Base-by-base conservation (phyloP, 2,888 invertebrate species). In the Cactoblastis cactorum region DNA sequence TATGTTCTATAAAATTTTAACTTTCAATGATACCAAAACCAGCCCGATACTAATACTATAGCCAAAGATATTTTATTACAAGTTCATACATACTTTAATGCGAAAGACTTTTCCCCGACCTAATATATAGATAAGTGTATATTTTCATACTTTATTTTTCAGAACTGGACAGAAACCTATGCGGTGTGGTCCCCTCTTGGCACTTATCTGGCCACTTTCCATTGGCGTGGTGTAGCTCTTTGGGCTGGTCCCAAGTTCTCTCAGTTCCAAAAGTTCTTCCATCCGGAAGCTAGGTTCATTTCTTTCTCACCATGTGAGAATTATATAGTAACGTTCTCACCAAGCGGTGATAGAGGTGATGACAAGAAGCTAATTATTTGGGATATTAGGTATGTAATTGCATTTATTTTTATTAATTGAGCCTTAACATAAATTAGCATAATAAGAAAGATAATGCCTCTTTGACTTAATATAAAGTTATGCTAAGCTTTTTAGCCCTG, bases 301-400 rank as follows among this genome's bases (percentile, higher is more conserved):
- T 98, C 98, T 67, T 99, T 98, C 83, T 99, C 99, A 8, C 99
- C 99, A 0, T 96, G 97, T 81, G 99, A 99, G 90, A 97, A 97
- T 69, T 99, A 98, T 79, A 83, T 99, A 57, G 97, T 99, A 1
- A 97, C 98, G 0, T 98, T 98, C 78, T 96, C 98, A 32, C 96
- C 97, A 0, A 93, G 94, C 52, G 92, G 93, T 12, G 94, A 95
- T 55, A 77, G 86, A 56, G 92, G 93, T 1, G 94, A 92, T 77
- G 95, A 91, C 83, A 97, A 93, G 58, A 95, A 96, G 69, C 94
- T 98, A 12, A 95, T 97, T 50, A 96, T 99, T 70, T 99, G 98
- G 98, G 98, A 99, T 81, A 96, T 98, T 56, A 93, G 97, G 92
- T 92, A 67, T 18, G 38, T 37, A 14, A 12, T 15, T 15, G 6